Evolutionary conservation across 2,888 invertebrate genomes (phyloP).

Genomic region (Pristionchus maxplancki): DNA sequence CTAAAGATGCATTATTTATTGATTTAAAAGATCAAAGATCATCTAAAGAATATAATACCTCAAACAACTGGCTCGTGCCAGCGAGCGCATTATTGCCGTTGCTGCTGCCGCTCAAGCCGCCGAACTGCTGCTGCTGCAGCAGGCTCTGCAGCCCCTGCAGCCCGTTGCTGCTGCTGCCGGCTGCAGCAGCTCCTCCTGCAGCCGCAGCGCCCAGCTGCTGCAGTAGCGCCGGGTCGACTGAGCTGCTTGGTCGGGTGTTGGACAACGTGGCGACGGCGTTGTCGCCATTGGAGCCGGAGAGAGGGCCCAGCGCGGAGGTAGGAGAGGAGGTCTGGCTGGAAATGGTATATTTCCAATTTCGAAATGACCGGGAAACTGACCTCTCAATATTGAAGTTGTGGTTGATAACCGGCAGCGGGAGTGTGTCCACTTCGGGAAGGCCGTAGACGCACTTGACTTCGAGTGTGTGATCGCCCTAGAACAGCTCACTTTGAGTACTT

Average conservation of each 20-base stretch:
- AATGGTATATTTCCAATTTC: too few species aligned
- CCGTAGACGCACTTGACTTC: slow-evolving; percentile 71
- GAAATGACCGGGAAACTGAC: too few species aligned
- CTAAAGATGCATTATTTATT: background rate
- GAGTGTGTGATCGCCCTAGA: slow-evolving; percentile 62
- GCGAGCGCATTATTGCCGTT: background rate
- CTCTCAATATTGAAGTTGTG: slow-evolving; percentile 72
- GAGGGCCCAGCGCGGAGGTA: slow-evolving; percentile 14
- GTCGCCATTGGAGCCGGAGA: background rate
- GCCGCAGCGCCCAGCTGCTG: slow-evolving; percentile 24
- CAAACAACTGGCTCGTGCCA: slow-evolving; percentile 3
- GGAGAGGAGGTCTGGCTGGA: slow-evolving; percentile 1
- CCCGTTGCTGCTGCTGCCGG: background rate
- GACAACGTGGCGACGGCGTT: background rate
- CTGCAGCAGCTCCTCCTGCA: background rate
- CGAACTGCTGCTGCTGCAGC: slow-evolving; percentile 28
- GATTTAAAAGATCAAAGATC: background rate
- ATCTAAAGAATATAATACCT: too few species aligned
- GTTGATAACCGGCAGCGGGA: slow-evolving; percentile 67
- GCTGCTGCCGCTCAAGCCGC: background rate
- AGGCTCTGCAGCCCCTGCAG: slow-evolving; percentile 26
- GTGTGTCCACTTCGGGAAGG: slow-evolving; percentile 71
- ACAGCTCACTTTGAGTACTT: background rate
- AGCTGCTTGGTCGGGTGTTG: background rate
- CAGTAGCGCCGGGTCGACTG: slow-evolving; percentile 15